Percentiles rank a stretch among this genome's conserved stretches.
These are phyloP conservation scores for Parasteatoda tepidariorum DNA, from an alignment of 1,140 invertebrate genomes.

Conservation along the genomic window DNA sequence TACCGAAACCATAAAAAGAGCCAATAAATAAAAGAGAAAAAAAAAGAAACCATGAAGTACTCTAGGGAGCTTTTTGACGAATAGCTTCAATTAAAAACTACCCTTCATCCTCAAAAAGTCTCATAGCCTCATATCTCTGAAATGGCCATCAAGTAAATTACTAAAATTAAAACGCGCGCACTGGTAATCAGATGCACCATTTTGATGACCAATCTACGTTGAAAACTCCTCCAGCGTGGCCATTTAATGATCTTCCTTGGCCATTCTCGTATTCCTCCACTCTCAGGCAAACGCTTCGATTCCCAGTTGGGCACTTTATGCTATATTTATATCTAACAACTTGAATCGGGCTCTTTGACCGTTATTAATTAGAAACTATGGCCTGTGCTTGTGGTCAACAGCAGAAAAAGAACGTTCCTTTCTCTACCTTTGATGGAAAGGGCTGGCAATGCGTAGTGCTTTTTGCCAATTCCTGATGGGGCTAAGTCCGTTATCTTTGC, in stretches of 20 bases:
- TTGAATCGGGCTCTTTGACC: conserved; percentile 54
- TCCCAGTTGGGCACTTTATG: conserved; percentile 47
- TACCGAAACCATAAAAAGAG: background rate
- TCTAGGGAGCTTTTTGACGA: background rate
- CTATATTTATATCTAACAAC: conserved; percentile 60
- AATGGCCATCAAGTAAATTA: conserved; percentile 26
- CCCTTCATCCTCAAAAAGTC: background rate
- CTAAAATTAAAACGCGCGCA: conserved; percentile 54
- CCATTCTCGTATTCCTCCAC: conserved; percentile 9
- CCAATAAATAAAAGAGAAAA: background rate
- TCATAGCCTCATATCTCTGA: background rate
- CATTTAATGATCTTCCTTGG: conserved; percentile 29
- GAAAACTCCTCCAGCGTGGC: conserved; percentile 15
- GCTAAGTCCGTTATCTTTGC: conserved; percentile 39
- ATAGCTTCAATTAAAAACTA: conserved; percentile 13
- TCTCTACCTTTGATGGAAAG: conserved; percentile 13
- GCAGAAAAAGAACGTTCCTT: background rate
- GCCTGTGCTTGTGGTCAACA: background rate
- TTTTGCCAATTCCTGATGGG: conserved; percentile 37
- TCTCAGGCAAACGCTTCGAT: conserved; percentile 36
- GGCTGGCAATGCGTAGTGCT: conserved; percentile 14
- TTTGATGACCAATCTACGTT: conserved; percentile 48
- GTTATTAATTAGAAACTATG: conserved; percentile 53
- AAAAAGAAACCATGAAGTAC: background rate
- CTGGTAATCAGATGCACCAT: conserved; percentile 54